Percentiles rank a stretch among this genome's conserved stretches.
phyloP scores from a whole-genome alignment of 2,797 vertebrate genomes.

The Molothrus aeneus region DNA sequence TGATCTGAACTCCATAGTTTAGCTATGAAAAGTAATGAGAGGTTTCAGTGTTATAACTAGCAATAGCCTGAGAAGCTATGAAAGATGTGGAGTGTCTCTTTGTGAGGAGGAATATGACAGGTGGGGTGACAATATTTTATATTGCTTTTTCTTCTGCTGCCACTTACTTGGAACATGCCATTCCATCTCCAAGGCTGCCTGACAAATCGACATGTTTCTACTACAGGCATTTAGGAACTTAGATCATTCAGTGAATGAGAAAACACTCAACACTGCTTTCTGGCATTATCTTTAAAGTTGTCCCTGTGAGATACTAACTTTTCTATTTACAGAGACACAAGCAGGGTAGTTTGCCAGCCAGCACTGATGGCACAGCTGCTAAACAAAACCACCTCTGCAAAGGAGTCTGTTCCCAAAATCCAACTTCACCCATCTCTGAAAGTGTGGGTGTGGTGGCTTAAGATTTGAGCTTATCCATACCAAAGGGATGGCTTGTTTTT shows the following conservation, averaged over 20 bases:
- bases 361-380: background rate
- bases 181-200: background rate
- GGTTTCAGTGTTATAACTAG: background rate
- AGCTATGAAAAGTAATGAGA: background rate
- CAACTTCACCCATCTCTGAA: background rate
- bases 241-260: background rate
- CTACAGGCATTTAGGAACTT: background rate
- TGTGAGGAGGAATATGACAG: background rate
- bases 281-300: background rate
- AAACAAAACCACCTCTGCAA: background rate
- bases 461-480: background rate
- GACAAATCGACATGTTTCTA: background rate
- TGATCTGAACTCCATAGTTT: background rate
- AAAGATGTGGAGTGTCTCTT: background rate
- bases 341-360: background rate
- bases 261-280: background rate
- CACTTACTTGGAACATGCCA: background rate
- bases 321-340: background rate
- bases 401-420: background rate
- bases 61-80: background rate
- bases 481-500: background rate
- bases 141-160: background rate
- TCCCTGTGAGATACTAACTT: background rate
- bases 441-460: background rate
- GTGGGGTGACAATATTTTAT: background rate